Conservation (phyloP, 2,888 invertebrate species). For the Protonemura montana region DNA sequence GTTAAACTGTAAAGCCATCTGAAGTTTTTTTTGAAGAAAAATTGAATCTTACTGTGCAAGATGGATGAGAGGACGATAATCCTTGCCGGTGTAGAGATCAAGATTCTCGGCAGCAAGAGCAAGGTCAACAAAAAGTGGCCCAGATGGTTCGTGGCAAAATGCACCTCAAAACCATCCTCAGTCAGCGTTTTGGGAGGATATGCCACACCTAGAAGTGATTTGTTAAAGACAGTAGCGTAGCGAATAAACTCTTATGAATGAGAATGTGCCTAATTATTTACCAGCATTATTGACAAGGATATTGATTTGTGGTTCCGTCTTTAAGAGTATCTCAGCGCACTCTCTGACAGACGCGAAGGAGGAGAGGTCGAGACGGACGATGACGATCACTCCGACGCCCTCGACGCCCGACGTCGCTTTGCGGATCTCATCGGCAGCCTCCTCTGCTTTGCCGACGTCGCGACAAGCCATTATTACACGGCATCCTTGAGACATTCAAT, state of each 20-base stretch:
- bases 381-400: constrained; percentile 58
- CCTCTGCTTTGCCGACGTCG: constrained; percentile 62
- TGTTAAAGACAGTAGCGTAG: too few species aligned
- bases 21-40: too few species aligned
- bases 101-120: constrained; percentile 66
- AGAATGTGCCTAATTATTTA: too few species aligned
- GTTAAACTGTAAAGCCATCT: too few species aligned
- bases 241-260: too few species aligned
- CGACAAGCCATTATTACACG: constrained; percentile 68
- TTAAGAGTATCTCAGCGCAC: constrained; percentile 59
- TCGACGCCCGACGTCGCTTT: constrained; percentile 55
- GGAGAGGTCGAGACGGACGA: constrained; percentile 60
- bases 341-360: constrained; percentile 59
- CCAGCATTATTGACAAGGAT: constrained; percentile 50
- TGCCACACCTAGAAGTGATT: constrained; percentile 57
- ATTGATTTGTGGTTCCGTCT: constrained; percentile 49
- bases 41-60: constrained; percentile 57
- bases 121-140: constrained; percentile 70
- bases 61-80: constrained; percentile 70
- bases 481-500: constrained; percentile 55
- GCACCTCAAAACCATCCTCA: constrained; percentile 66
- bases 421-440: constrained; percentile 64
- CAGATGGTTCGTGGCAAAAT: constrained; percentile 68
- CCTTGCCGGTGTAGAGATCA: constrained; percentile 65
- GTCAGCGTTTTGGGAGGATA: constrained; percentile 59